Conservation (phyloP, 2,113 vertebrate species). For the Plectropomus leopardus region DNA sequence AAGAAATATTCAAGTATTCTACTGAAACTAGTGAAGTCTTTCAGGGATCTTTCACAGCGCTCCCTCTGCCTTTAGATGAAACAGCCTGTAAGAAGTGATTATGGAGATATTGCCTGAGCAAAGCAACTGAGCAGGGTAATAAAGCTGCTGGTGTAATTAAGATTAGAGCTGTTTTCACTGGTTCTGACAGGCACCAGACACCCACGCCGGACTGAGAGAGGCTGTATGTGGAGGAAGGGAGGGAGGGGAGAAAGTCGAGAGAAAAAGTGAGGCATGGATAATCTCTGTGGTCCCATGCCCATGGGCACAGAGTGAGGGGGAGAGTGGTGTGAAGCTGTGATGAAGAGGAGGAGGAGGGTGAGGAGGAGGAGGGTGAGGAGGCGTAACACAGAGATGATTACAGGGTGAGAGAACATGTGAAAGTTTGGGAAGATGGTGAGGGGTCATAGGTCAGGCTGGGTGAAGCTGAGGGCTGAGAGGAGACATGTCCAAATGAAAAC, state of each 20-base stretch:
- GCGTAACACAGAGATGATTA: slow-evolving; percentile 42
- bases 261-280: slow-evolving; percentile 17
- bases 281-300: slow-evolving; percentile 26
- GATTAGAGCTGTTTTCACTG: slow-evolving; percentile 58
- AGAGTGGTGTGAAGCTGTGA: slow-evolving; percentile 15
- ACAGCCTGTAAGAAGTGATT: slow-evolving; percentile 36
- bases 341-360: slow-evolving; percentile 28
- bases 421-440: slow-evolving; percentile 23
- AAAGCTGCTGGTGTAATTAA: slow-evolving; percentile 64
- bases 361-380: slow-evolving; percentile 39
- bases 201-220: slow-evolving; percentile 27
- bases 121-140: slow-evolving; percentile 39
- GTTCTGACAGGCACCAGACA: slow-evolving; percentile 69
- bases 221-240: background rate
- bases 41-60: slow-evolving; percentile 1
- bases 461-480: slow-evolving; percentile 16
- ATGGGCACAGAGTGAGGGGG: slow-evolving; percentile 13
- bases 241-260: slow-evolving; percentile 11
- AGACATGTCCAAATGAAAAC: slow-evolving; percentile 57
- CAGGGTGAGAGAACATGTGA: slow-evolving; percentile 19
- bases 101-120: slow-evolving; percentile 33
- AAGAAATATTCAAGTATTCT: slow-evolving; percentile 19
- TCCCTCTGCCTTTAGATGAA: slow-evolving; percentile 15
- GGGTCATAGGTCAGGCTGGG: slow-evolving; percentile 34
- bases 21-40: background rate